Evolutionary conservation across 2,888 invertebrate genomes (phyloP), one percentile per base, ranked within the genome.

Genomic region (Dorcus hopei): DNA sequence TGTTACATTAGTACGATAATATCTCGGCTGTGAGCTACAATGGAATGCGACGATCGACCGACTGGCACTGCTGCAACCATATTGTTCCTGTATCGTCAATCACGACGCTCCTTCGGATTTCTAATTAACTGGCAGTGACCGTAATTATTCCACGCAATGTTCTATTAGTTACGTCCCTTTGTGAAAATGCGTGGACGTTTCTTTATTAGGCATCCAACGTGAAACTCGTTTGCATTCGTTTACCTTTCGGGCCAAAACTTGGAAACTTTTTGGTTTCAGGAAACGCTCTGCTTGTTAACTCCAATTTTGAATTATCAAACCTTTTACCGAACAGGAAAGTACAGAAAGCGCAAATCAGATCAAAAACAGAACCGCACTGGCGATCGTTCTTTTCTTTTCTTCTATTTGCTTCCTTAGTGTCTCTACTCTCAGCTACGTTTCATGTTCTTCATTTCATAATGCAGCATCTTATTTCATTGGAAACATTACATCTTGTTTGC

Each of bases 51-150:
- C 54, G 55, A 59, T 59, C 55, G 54, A 51, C 54, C 3, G 26
- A 33, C 26, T 33, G 26, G 7, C 54, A 45, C 59, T n/a, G 45
- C 45, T 45, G 42, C 42, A 45, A 54, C 48, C 59, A 55, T 59
- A 59, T 55, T 59, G 59, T 59, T 59, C 58, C 42, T 49, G 42
- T 39, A 41, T 54, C 59, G 54, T 59, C 54, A 59, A 54, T 59
- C 59, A 54, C 41, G 59, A 50, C 59, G 55, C 59, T 59, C 59
- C 59, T 59, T 54, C 51, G 51, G 54, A 51, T 58, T 58, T 57
- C 57, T 45, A 45, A 45, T 45, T 45, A 45, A 45, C n/a, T 9
- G 14, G 23, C 19, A 45, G 45, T 45, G 19, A 45, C 45, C 16
- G 16, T 45, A 45, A 45, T 45, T 16, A 16, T 19, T 19, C 45